Evolutionary conservation across 2,113 vertebrate species (phyloP), one percentile per base, ranked within the genome.

Genomic region (Coryphaenoides rupestris): DNA sequence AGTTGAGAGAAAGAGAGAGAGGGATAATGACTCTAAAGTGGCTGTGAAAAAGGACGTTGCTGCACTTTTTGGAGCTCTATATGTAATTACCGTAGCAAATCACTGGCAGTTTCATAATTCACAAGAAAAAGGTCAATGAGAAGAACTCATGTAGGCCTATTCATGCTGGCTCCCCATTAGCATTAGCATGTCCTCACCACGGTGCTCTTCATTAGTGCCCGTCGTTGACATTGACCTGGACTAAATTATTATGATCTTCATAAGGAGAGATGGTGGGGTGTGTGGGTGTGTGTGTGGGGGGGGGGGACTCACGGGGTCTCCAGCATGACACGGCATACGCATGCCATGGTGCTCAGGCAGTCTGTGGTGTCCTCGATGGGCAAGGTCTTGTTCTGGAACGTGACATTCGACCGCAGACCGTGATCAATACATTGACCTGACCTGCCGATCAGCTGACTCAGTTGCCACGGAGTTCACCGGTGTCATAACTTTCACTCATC

Each of bases 321-420:
- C 84, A 96, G 85, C 95, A 96, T 96, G 83, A 96, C 94, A 60
- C 94, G 90, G 76, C 95, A 96, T 74, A 96, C 95, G 0, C 94
- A 94, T 67, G 95, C 95, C 95, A 96, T 96, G 85, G 95, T 96
- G 89, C 95, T 96, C 79, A 96, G 89, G 72, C 94, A 96, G 86
- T 96, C 94, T 21, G 95, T 96, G 0, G 95, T 96, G 88, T 96
- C 94, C 84, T 96, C 95, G 0, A 96, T 95, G 0, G 95, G 95
- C 74, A 96, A 86, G 16, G 94, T 95, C 86, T 96, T 96, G 83
- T 96, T 96, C 95, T 96, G 89, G 54, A 70, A 60, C 7, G 21
- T 24, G 62, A 67, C 46, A 19, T 0, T 10, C 7, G 33, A 47
- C 14, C 21, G 5, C 12, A 19, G 2, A 19, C n/a, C n/a, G 54